Conservation (phyloP, 2,888 invertebrate species). For the Xestia sexstrigata region DNA sequence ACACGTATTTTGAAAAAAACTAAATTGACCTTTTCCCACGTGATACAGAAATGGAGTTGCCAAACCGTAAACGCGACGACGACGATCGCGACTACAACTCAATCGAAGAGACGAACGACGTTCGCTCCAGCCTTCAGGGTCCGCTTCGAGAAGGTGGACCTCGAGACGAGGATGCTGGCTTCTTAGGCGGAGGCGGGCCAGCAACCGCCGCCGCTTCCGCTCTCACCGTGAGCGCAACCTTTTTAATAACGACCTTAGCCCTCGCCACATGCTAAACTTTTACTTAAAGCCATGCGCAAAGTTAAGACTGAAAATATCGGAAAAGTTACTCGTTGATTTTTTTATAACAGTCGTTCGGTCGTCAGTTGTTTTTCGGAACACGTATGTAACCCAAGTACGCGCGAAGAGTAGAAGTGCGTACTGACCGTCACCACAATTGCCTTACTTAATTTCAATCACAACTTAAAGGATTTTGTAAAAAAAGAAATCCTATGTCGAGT, state of each 20-base stretch:
- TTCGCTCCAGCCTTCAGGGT: constrained; percentile 92
- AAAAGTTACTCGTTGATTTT: constrained; percentile 49
- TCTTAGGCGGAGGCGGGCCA: constrained; percentile 83
- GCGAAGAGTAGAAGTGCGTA: constrained; percentile 4
- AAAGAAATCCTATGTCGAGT: too few species aligned
- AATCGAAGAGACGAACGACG: constrained; percentile 86
- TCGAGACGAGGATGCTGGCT: constrained; percentile 85
- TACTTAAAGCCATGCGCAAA: constrained; percentile 78
- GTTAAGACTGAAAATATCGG: constrained; percentile 68
- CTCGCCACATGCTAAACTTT: constrained; percentile 84
- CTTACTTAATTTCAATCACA: background rate
- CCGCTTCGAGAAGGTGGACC: constrained; percentile 92
- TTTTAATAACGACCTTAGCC: constrained; percentile 83
- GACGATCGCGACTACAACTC: constrained; percentile 81
- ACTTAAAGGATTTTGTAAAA: background rate
- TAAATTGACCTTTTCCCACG: background rate
- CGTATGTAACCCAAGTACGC: background rate
- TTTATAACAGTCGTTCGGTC: constrained; percentile 34
- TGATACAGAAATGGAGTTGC: constrained; percentile 91
- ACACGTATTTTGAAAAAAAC: background rate
- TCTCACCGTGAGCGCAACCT: constrained; percentile 74
- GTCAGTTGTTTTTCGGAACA: constrained; percentile 1
- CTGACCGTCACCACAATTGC: background rate
- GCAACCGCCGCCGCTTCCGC: constrained; percentile 73
- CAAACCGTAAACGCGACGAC: constrained; percentile 89